Conservation (phyloP, 1,140 invertebrate species). For the Hypothenemus hampei region DNA sequence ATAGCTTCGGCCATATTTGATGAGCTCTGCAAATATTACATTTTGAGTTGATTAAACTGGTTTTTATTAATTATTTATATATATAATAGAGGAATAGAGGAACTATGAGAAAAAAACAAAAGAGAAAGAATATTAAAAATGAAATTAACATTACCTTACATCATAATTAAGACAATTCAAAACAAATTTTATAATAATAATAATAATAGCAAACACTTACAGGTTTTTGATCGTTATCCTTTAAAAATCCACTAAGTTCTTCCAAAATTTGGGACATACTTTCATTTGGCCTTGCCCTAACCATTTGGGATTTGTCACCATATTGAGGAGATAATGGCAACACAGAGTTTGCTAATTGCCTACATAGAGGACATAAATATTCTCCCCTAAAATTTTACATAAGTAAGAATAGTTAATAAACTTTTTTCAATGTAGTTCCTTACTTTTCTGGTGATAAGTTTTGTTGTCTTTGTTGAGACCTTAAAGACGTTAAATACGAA, state of each 20-base stretch:
- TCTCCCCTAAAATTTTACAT: constrained; percentile 61
- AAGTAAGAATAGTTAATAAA: too few relatives aligned
- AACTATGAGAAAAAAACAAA: background rate
- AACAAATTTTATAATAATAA: too few relatives aligned
- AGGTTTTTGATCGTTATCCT: constrained; percentile 60
- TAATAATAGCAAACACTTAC: constrained; percentile 50
- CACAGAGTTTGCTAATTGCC: constrained; percentile 89
- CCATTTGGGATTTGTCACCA: constrained; percentile 60
- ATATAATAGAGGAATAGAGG: too few relatives aligned
- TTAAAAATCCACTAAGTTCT: constrained; percentile 60
- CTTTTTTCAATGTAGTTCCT: constrained; percentile 13
- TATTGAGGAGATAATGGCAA: constrained; percentile 80
- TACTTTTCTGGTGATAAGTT: constrained; percentile 66
- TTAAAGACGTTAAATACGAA: constrained; percentile 79
- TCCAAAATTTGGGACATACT: constrained; percentile 50
- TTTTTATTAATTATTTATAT: background rate
- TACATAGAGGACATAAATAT: constrained; percentile 89
- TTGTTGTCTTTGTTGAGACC: constrained; percentile 67
- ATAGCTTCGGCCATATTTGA: constrained; percentile 72
- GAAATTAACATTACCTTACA: too few relatives aligned
- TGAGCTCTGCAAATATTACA: constrained; percentile 45
- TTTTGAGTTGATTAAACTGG: background rate
- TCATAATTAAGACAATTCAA: too few relatives aligned
- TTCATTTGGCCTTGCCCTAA: constrained; percentile 54
- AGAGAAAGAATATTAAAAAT: background rate